Evolutionary conservation across 2,888 invertebrate species (phyloP), one percentile per base, ranked within the genome.

Genomic region (Leptopilina drosophilae): DNA sequence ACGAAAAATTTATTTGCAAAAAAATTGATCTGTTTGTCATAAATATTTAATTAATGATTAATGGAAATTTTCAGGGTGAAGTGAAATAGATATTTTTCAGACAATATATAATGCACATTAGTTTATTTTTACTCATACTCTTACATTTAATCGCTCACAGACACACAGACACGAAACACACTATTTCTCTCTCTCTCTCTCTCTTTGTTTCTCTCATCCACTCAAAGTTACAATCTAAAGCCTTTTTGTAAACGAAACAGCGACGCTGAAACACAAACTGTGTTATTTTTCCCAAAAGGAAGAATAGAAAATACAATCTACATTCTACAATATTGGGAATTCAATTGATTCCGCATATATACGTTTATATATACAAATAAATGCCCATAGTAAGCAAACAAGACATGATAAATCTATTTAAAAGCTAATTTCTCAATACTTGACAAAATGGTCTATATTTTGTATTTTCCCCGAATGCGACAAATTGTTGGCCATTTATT

Each of bases 101-200:
- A 42, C 56, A 33, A 33, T 73, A 33, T 73, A 73, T 73, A 73
- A 73, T 33, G 53, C 73, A 26, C 26, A 56, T 66, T 66, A 42
- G 26, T 73, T 73, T 73, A 73, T 73, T 73, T 33, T 73, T 26
- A 62, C n/a, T 73, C n/a, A 53, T 73, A 62, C 62, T 73, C 73
- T 33, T 73, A 73, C 73, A 73, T 12, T 33, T 73, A 49, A 33
- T 69, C 66, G 15, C 5, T 67, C 67, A 67, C 20, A 42, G 33
- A 33, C 33, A 33, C 33, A 33, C 33, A 33, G 4, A 33, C 3
- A 33, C 33, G 4, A 33, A 33, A 33, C 33, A 33, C 33, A 33
- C 33, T 33, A 33, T 33, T 5, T 33, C 3, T 4, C 33, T 64
- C 33, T 33, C 33, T 4, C 33, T 64, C 64, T 26, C 8, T 73